phyloP scores from a whole-genome alignment of 1,140 invertebrate species.

The Adelges cooleyi region DNA sequence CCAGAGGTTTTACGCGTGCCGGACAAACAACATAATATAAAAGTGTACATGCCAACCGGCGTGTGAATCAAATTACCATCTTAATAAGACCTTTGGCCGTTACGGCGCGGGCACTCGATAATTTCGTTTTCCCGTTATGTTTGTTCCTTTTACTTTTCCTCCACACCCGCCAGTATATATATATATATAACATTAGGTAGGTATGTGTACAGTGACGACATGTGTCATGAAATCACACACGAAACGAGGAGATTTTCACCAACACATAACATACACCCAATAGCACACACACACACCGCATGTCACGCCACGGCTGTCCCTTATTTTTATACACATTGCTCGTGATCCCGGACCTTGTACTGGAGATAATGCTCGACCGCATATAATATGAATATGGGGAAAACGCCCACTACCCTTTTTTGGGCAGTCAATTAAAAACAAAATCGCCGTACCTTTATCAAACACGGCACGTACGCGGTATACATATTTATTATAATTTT shows the following conservation, averaged over 20 bases:
- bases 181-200: no score
- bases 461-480: neutral
- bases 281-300: no score
- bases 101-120: slow-evolving; percentile 10
- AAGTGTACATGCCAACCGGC: neutral
- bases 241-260: neutral
- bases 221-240: neutral
- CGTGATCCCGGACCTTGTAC: no score
- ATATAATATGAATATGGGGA: no score
- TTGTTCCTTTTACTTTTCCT: neutral
- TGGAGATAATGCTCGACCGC: no score
- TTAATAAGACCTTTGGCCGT: no score
- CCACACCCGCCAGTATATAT: neutral
- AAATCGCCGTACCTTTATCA: slow-evolving; percentile 17
- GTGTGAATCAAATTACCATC: slow-evolving; percentile 14
- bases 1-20: slow-evolving; percentile 9
- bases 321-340: no score
- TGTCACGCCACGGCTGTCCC: no score
- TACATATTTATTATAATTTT: no score
- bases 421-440: slow-evolving; percentile 24
- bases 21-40: slow-evolving; percentile 26
- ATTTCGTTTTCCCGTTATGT: neutral
- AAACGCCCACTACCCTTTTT: no score
- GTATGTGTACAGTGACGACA: no score
- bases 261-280: no score